phyloP scores from a whole-genome alignment of 1,140 invertebrate genomes.

The Hetaerina americana region DNA sequence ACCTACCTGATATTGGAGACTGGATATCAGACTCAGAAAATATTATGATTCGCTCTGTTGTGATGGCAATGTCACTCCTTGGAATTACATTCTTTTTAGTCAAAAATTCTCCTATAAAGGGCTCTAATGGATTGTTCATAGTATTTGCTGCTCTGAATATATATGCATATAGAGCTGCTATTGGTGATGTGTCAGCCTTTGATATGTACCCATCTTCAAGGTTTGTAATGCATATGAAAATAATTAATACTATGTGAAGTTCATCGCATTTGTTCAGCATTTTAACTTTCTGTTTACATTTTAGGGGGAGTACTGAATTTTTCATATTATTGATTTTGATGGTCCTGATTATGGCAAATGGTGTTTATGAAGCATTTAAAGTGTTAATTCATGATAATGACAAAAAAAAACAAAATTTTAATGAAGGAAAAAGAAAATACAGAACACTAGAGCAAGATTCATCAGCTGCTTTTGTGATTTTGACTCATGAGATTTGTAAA shows the following conservation, averaged over 20 bases:
- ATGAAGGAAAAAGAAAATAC: no score
- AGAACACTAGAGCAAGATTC: no score
- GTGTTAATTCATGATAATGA: neutral
- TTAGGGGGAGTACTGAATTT: neutral
- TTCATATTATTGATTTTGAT: neutral
- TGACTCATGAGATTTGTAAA: no score
- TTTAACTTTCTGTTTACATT: neutral
- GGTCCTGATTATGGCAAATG: neutral
- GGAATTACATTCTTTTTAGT: neutral
- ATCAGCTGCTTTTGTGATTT: no score
- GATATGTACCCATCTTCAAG: neutral
- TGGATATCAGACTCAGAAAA: conserved; percentile 32
- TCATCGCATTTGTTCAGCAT: neutral
- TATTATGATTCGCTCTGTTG: neutral
- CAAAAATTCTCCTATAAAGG: conserved; percentile 1
- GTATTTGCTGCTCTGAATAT: neutral
- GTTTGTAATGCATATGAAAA: conserved; percentile 10
- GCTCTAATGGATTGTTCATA: conserved; percentile 13
- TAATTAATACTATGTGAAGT: conserved; percentile 18
- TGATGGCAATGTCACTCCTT: neutral
- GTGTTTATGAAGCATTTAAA: neutral
- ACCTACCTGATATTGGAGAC: conserved; percentile 51
- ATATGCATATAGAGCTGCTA: neutral
- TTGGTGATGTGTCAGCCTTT: neutral
- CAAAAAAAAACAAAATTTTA: no score